Percentiles rank a stretch among this genome's conserved stretches.
Conservation (phyloP, 2,797 vertebrate genomes). For the Sebastiscus tertius region DNA sequence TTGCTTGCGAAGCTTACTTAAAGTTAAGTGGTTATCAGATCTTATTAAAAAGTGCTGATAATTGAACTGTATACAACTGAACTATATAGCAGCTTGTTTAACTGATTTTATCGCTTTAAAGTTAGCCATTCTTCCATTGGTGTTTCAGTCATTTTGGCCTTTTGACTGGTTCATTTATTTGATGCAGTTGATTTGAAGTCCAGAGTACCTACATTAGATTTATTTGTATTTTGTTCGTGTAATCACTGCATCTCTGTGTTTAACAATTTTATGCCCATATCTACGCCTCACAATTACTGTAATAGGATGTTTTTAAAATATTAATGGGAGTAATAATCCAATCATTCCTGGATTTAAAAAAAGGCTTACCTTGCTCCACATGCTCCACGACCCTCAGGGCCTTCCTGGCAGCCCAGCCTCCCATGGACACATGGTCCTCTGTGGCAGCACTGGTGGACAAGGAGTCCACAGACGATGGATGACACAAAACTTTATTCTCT, state of each 20-base stretch:
- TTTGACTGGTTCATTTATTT: not conserved
- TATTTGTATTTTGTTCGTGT: not conserved
- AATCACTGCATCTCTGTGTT: not conserved
- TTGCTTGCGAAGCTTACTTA: not conserved
- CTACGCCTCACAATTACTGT: not conserved
- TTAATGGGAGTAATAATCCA: not conserved
- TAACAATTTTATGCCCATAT: not conserved
- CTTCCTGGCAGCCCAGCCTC: conserved; percentile 97
- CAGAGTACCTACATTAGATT: not conserved
- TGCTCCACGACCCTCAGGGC: conserved; percentile 95
- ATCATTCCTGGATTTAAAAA: not conserved
- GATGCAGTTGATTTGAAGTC: not conserved
- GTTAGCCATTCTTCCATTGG: not conserved
- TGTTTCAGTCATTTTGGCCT: not conserved
- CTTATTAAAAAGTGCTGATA: not conserved
- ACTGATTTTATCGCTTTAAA: not conserved
- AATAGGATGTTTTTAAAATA: not conserved
- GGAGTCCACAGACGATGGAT: conserved; percentile 98
- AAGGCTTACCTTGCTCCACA: conserved; percentile 91
- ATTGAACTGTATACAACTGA: not conserved
- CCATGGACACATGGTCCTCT: conserved; percentile 98
- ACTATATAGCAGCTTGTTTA: not conserved
- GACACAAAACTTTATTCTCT: conserved; percentile 96
- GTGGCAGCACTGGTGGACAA: conserved; percentile 98
- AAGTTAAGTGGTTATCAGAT: not conserved